Conservation (phyloP, 2,113 vertebrate species). For the Perca fluviatilis region DNA sequence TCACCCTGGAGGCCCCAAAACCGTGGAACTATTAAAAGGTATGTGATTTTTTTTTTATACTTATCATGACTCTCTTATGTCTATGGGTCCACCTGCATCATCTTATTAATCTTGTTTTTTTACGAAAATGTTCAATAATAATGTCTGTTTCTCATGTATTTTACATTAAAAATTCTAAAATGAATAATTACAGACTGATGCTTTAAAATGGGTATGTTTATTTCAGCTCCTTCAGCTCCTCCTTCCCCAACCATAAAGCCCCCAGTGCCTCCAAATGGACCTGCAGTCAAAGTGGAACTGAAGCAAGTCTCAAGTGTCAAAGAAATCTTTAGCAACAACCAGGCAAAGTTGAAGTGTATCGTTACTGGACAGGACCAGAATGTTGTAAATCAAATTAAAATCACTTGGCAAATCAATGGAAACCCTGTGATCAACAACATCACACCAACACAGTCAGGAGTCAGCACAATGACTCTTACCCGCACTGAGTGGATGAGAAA, state of each 20-base stretch:
- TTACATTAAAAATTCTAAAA: not conserved
- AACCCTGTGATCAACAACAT: fast-evolving
- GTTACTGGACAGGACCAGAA: not conserved
- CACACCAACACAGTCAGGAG: fast-evolving
- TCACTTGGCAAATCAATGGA: constrained; percentile 35
- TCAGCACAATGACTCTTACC: not conserved
- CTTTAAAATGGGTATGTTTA: not conserved
- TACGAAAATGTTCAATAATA: not conserved
- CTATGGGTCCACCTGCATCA: not conserved
- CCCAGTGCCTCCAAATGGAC: not conserved
- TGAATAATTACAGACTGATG: not conserved
- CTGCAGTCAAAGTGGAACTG: constrained; percentile 3
- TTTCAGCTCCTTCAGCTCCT: not conserved
- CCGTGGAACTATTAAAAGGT: not conserved
- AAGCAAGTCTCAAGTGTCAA: not conserved
- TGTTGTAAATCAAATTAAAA: not conserved
- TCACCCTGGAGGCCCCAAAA: fast-evolving
- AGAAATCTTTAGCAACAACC: not conserved
- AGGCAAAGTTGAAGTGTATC: constrained; percentile 15
- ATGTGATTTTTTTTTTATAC: not conserved
- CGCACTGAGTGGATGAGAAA: fast-evolving
- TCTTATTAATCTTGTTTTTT: not conserved
- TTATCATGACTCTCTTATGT: not conserved
- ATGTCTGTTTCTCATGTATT: not conserved
- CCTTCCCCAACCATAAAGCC: not conserved